Evolutionary conservation across 2,113 vertebrate species (phyloP).

Genomic region (Apeltes quadracus): DNA sequence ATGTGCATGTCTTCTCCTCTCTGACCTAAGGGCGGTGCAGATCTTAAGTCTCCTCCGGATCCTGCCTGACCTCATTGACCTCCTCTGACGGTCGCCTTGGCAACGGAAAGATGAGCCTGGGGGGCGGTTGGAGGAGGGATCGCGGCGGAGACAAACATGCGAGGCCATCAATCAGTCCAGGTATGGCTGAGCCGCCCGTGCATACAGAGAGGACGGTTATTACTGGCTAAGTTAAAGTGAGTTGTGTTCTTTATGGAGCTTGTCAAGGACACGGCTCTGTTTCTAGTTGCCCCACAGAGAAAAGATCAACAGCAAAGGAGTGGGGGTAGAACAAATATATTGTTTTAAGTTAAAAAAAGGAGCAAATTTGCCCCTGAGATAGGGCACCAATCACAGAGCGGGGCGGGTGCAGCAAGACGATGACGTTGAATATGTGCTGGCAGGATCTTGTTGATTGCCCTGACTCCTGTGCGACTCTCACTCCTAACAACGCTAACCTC

Average conservation of each 20-base stretch:
- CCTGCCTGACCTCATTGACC: constrained; percentile 74
- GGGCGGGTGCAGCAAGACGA: too few relatives aligned
- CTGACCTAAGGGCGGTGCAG: constrained; percentile 46
- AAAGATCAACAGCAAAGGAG: background rate
- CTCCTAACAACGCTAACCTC: too few relatives aligned
- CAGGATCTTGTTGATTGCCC: too few relatives aligned
- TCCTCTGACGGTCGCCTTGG: constrained; percentile 69
- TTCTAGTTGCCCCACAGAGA: constrained; percentile 9
- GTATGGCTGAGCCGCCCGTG: constrained; percentile 27
- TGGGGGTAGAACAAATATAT: constrained; percentile 27
- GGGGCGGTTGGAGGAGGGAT: constrained; percentile 25
- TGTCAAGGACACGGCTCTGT: constrained; percentile 32
- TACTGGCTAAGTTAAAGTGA: constrained; percentile 33
- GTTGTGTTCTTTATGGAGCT: constrained; percentile 27
- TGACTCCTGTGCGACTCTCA: too few relatives aligned
- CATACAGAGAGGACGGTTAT: constrained; percentile 32
- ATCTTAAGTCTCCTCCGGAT: constrained; percentile 62
- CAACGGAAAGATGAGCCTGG: constrained; percentile 73
- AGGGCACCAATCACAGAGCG: too few relatives aligned
- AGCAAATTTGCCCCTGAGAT: too few relatives aligned
- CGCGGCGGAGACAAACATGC: constrained; percentile 12
- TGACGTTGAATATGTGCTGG: too few relatives aligned
- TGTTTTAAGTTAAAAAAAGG: constrained; percentile 39
- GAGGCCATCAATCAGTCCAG: constrained; percentile 58
- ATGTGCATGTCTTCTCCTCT: constrained; percentile 37